These are phyloP conservation scores for Leptothorax acervorum DNA, from an alignment of 2,888 invertebrate species.

Conservation along the genomic window DNA sequence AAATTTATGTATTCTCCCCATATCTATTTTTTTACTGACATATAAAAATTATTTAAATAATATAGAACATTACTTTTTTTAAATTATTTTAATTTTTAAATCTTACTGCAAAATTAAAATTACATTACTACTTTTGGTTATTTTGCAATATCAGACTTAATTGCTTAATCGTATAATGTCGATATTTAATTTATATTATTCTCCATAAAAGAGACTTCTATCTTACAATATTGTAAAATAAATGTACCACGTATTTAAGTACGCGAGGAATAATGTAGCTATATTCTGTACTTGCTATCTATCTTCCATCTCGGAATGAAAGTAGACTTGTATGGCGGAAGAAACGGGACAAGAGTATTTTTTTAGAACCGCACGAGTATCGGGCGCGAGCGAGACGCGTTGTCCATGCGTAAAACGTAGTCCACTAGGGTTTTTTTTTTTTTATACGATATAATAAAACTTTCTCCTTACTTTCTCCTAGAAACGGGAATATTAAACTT, in stretches of 20 bases:
- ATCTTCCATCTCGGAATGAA: conserved; percentile 45
- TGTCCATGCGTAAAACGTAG: conserved; percentile 37
- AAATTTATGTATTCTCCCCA: not conserved
- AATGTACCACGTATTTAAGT: conserved; percentile 18
- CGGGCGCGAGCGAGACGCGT: not conserved
- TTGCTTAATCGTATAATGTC: not conserved
- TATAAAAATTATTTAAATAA: conserved; percentile 7
- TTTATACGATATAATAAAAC: conserved; percentile 36
- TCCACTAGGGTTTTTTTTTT: conserved; percentile 21
- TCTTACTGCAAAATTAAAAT: conserved; percentile 4
- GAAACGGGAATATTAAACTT: conserved; percentile 63
- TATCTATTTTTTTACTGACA: not conserved
- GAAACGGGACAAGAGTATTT: conserved; percentile 32
- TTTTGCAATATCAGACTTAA: not conserved
- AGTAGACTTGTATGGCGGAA: conserved; percentile 30
- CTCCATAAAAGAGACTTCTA: not conserved
- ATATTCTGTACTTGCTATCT: conserved; percentile 35
- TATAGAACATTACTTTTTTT: not conserved
- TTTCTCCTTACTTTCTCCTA: conserved; percentile 53
- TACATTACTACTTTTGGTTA: not conserved
- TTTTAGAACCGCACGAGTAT: conserved; percentile 37
- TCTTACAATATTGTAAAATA: not conserved
- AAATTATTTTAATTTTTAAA: not conserved
- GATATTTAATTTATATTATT: not conserved
- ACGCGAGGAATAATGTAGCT: conserved; percentile 24